Percentiles rank a stretch among this genome's conserved stretches.
Evolutionary conservation across 2,113 vertebrate species (phyloP).

Genomic region (Labrus mixtus): DNA sequence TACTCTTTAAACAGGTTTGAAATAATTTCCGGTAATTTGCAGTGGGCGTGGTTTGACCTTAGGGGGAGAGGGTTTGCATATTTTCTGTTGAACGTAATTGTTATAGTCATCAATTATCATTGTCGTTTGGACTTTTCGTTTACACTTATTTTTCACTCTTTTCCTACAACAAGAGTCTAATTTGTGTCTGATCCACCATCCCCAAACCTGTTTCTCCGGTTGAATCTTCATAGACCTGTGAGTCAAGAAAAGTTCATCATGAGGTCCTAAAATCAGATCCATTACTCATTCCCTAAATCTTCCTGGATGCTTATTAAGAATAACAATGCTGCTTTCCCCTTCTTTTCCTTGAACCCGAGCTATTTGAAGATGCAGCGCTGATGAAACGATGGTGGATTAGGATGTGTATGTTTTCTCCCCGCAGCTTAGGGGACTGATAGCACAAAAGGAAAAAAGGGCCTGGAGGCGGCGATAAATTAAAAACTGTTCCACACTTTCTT

Average conservation of each 20-base stretch:
- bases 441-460: conserved; percentile 58
- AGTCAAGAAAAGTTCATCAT: conserved; percentile 43
- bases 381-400: conserved; percentile 54
- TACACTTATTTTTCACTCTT: no score
- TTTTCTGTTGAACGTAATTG: no score
- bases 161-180: no score
- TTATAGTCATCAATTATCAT: no score
- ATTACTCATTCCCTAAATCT: conserved; percentile 53
- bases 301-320: conserved; percentile 42
- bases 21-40: no score
- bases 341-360: conserved; percentile 28
- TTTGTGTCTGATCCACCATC: conserved; percentile 17
- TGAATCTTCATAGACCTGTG: conserved; percentile 58
- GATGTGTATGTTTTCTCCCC: conserved; percentile 44
- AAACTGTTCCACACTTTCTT: conserved; percentile 70
- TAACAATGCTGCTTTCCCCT: conserved; percentile 9
- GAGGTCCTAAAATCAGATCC: conserved; percentile 59
- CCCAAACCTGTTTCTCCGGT: conserved; percentile 41
- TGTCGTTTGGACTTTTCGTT: no score
- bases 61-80: no score
- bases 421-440: conserved; percentile 50
- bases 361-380: conserved; percentile 39
- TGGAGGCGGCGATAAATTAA: conserved; percentile 69
- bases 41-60: no score
- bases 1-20: no score